phyloP scores from a whole-genome alignment of 2,797 vertebrate species.

The Galagoides demidoff region DNA sequence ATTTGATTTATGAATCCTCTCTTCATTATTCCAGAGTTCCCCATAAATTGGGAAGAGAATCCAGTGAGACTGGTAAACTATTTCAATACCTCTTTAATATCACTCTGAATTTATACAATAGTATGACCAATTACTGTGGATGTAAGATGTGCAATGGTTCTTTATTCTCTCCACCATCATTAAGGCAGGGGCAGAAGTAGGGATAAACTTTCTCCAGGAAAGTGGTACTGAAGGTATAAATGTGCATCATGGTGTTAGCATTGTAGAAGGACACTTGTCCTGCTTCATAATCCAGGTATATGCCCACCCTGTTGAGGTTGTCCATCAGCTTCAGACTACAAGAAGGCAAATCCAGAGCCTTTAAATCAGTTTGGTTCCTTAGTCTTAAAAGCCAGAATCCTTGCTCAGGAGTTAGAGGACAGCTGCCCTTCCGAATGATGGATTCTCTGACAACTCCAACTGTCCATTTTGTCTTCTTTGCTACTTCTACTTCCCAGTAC shows the following conservation, averaged over 20 bases:
- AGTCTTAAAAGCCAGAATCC: slow-evolving; percentile 88
- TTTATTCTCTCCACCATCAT: slow-evolving; percentile 83
- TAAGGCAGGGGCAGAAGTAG: slow-evolving; percentile 87
- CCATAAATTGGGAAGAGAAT: slow-evolving; percentile 58
- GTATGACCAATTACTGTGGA: slow-evolving; percentile 66
- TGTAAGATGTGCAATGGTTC: slow-evolving; percentile 83
- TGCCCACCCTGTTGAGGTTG: slow-evolving; percentile 69
- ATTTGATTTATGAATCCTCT: slow-evolving; percentile 30
- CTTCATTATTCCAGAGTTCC: slow-evolving; percentile 30
- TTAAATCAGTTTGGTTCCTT: slow-evolving; percentile 80
- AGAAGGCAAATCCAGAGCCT: slow-evolving; percentile 83
- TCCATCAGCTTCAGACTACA: slow-evolving; percentile 52
- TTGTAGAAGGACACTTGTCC: slow-evolving; percentile 86
- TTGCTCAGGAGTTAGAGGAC: slow-evolving; percentile 84
- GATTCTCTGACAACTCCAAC: slow-evolving; percentile 84
- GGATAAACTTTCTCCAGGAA: slow-evolving; percentile 85
- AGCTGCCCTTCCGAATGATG: slow-evolving; percentile 79
- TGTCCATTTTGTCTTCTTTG: slow-evolving; percentile 85
- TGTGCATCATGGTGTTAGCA: slow-evolving; percentile 67
- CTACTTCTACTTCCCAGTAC: slow-evolving; percentile 87
- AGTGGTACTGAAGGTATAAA: slow-evolving; percentile 85
- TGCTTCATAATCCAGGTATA: slow-evolving; percentile 86
- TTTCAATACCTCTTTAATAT: slow-evolving; percentile 79
- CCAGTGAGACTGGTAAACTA: slow-evolving; percentile 60
- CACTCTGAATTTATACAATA: slow-evolving; percentile 59